A percentile compares a stretch with the other conserved stretches of the same genome.
Evolutionary conservation across 2,888 invertebrate genomes (phyloP).

Genomic region (Cryptocephalus primarius): DNA sequence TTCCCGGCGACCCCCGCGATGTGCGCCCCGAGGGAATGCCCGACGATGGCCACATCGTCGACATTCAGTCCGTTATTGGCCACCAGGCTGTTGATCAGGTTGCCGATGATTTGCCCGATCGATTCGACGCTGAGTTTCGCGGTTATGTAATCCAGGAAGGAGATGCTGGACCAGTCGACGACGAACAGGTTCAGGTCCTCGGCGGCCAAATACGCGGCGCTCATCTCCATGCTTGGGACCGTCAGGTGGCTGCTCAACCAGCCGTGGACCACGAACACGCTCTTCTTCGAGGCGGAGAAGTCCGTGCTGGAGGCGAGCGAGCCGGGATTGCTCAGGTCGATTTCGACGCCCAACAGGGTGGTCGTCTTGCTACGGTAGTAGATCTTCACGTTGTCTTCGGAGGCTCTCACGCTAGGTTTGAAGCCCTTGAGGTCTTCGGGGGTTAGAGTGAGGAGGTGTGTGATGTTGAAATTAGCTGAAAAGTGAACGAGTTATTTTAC

Average conservation of each 20-base stretch:
- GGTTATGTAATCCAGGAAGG: conserved; percentile 8
- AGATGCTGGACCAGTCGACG: conserved; percentile 24
- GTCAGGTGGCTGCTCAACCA: conserved; percentile 23
- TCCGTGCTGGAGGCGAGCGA: conserved; percentile 10
- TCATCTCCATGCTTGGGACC: conserved; percentile 15
- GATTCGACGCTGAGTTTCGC: background rate
- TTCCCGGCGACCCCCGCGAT: conserved; percentile 23
- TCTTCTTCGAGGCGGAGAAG: conserved; percentile 16
- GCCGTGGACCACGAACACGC: conserved; percentile 26
- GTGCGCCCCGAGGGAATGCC: conserved; percentile 26
- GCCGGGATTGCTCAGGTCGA: conserved; percentile 7
- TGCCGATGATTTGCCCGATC: conserved; percentile 9
- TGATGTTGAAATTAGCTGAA: conserved; percentile 2
- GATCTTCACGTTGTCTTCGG: conserved; percentile 17
- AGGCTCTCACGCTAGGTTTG: background rate
- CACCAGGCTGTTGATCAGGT: conserved; percentile 7
- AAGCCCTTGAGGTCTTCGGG: no score
- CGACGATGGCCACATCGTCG: conserved; percentile 7
- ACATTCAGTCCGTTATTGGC: conserved; percentile 4
- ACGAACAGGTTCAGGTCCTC: conserved; percentile 28
- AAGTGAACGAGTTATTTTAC: no score
- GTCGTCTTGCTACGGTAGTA: conserved; percentile 20
- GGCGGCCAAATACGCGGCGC: conserved; percentile 15
- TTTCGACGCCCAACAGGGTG: conserved; percentile 5
- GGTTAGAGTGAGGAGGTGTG: conserved; percentile 7